Evolutionary conservation across 2,888 invertebrate species (phyloP), one percentile per base, ranked within the genome.

Genomic region (Subacronicta megacephala): DNA sequence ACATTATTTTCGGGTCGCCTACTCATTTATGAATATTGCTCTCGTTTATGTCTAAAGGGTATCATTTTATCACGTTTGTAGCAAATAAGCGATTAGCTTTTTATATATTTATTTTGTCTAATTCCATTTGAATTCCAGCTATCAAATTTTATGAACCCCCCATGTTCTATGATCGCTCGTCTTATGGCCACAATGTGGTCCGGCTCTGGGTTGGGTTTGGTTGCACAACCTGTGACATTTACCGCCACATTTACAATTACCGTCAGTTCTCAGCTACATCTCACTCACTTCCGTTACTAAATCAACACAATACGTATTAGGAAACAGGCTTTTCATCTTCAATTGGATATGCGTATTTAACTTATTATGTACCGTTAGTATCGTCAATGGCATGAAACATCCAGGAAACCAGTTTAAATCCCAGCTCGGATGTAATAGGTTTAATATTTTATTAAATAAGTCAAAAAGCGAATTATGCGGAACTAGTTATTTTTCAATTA

Each of bases 351-450:
- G 53, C 56, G 31, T 61, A 61, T 66, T 66, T 15, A 63, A 41
- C 37, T 55, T 13, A 17, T 53, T 55, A 57, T 35, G 60, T 75
- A 75, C 75, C 68, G 67, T 61, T 58, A 52, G 43, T 18, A 20
- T 20, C 20, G 7, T 20, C 35, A 40, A 49, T 54, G 52, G 54
- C 37, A 50, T 53, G 46, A 37, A 52, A 45, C 49, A 15, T 26
- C 35, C 7, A 54, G 31, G 61, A 52, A 57, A 65, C 67, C 72
- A 36, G 72, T 71, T 62, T 40, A 15, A 44, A 31, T 49, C 61
- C 61, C 31, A 62, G 42, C 33, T 53, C 55, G 56, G 37, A 13
- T 17, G 49, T 61, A 52, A 52, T 47, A 58, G 23, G n/a, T n/a
- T n/a, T n/a, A n/a, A n/a, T n/a, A n/a, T n/a, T n/a, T n/a, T n/a